These are phyloP conservation scores for Coracias cyanogaster DNA, from an alignment of 2,797 vertebrate genomes.

Conservation along the genomic window DNA sequence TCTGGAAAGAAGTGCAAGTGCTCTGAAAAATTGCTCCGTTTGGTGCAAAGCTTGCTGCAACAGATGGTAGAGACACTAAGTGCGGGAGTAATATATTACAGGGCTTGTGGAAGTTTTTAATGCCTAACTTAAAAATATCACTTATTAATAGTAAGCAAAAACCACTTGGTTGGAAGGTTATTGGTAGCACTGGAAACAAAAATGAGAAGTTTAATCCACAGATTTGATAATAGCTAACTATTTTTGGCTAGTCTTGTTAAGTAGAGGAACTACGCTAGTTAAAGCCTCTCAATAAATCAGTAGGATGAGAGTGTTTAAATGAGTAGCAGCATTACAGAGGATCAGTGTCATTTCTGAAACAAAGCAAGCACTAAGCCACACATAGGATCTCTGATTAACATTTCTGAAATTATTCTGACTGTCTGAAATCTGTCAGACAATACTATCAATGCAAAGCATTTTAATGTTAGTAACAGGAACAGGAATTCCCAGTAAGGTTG, in stretches of 20 bases:
- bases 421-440: background rate
- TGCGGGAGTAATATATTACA: background rate
- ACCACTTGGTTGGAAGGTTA: background rate
- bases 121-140: background rate
- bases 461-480: background rate
- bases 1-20: conserved; percentile 17
- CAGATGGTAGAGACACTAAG: background rate
- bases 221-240: background rate
- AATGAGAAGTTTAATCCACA: background rate
- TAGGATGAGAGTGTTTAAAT: background rate
- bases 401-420: background rate
- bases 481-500: background rate
- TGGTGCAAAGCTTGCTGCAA: background rate
- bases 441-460: background rate
- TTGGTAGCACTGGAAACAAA: background rate
- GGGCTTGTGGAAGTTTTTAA: background rate
- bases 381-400: background rate
- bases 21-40: background rate
- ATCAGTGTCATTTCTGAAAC: background rate
- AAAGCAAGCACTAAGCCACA: background rate
- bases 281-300: background rate
- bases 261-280: background rate
- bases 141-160: background rate
- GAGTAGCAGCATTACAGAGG: background rate
- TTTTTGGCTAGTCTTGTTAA: background rate